Evolutionary conservation across 2,113 vertebrate genomes (phyloP), one percentile per base, ranked within the genome.

Genomic region (Todiramphus chloris): DNA sequence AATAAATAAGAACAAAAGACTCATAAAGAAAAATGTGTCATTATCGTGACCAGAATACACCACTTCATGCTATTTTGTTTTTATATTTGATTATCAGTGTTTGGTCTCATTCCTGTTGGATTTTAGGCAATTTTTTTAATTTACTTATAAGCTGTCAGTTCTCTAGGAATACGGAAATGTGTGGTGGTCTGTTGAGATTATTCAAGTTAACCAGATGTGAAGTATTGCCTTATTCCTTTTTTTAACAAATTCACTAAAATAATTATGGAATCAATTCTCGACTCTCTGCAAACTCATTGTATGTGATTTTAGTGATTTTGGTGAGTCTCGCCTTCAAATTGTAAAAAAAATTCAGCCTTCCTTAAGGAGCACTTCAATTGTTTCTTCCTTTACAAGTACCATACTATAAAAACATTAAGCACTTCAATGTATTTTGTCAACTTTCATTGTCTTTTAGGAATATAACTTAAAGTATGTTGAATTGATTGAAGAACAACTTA

Each of bases 381-480:
- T 28, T 70, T 63, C 9, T 72, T 88, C 14, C 8, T 43, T 51
- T 11, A 16, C 7, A 77, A 70, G 7, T 80, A 41, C 9, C 3
- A 2, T 48, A 16, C 15, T 66, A 3, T 62, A 62, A 60, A 56
- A 73, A 11, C 21, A 46, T 43, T 74, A 80, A 25, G 8, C 13
- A 24, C 51, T 20, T 86, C 56, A 60, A 46, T 14, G 9, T 43
- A 48, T 51, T 39, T 2, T 74, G 5, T 87, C 43, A 62, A 41
- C 7, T 7, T 89, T 63, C 27, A 1, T 74, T 87, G 9, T 64
- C 35, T 60, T 94, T 62, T 85, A 95, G 99, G 99, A 99, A 94
- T 99, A 99, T 95, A 99, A 99, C 97, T 98, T 99, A 75, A 99
- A 99, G 92, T 99, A 99, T 24, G 99, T 99, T 92, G 99, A 99